These are phyloP conservation scores for Heptranchias perlo DNA, from an alignment of 2,113 vertebrate genomes.

Conservation along the genomic window DNA sequence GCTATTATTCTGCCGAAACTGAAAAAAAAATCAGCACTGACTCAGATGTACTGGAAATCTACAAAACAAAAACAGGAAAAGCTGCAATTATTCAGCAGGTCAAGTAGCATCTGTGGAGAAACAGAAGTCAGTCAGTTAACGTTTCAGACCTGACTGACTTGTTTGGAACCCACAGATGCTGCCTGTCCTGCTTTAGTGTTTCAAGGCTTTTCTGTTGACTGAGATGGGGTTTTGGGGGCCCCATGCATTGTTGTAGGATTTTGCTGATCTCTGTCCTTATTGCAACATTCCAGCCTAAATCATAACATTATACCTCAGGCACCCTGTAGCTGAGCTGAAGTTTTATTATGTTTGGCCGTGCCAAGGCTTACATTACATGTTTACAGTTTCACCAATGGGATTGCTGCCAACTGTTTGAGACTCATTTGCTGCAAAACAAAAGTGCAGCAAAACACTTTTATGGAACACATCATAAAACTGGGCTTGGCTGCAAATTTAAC, in stretches of 20 bases:
- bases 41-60: background rate
- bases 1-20: background rate
- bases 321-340: background rate
- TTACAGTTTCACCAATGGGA: conserved; percentile 8
- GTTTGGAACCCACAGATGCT: background rate
- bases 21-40: background rate
- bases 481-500: background rate
- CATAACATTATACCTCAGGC: background rate
- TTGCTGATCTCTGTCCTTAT: background rate
- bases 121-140: background rate
- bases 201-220: background rate
- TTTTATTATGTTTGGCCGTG: background rate
- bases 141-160: background rate
- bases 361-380: background rate
- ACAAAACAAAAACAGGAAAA: conserved; percentile 14
- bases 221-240: background rate
- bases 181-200: background rate
- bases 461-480: background rate
- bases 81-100: background rate
- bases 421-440: background rate
- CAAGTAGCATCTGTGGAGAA: background rate
- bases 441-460: conserved; percentile 19
- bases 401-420: background rate
- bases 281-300: conserved; percentile 14
- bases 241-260: background rate